A percentile compares a stretch with the other conserved stretches of the same genome.
Evolutionary conservation across 1,140 invertebrate genomes (phyloP).

Genomic region (Archivesica marissinica): DNA sequence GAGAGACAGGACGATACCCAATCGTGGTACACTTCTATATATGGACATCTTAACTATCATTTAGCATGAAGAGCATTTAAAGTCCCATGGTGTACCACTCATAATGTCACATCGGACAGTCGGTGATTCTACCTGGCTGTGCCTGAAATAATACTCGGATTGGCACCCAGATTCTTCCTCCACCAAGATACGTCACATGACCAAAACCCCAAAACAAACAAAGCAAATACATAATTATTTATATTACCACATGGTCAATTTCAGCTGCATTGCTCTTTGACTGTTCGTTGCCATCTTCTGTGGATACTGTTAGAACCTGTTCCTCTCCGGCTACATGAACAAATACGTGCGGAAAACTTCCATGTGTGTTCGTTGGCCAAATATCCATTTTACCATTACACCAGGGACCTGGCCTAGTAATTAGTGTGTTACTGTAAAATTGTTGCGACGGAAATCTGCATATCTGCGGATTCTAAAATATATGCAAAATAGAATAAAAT

Average conservation of each 20-base stretch:
- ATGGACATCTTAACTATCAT: too few relatives aligned
- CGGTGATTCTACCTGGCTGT: neutral
- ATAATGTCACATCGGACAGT: neutral
- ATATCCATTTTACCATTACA: constrained; percentile 54
- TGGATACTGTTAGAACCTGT: constrained; percentile 72
- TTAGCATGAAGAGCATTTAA: neutral
- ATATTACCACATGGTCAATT: constrained; percentile 73
- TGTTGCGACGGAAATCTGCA: constrained; percentile 75
- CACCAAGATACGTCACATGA: neutral
- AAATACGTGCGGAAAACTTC: constrained; percentile 70
- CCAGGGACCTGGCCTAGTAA: constrained; percentile 56
- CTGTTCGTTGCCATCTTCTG: constrained; percentile 78
- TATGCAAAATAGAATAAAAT: too few relatives aligned
- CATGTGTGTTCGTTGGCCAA: constrained; percentile 48
- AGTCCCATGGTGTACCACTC: neutral
- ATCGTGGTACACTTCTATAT: too few relatives aligned
- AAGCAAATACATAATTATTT: neutral
- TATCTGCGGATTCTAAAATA: constrained; percentile 73
- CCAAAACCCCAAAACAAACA: neutral
- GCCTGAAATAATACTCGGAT: neutral
- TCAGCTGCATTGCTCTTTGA: constrained; percentile 76
- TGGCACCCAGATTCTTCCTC: neutral
- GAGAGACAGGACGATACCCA: too few relatives aligned
- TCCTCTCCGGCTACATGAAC: constrained; percentile 78
- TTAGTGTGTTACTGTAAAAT: constrained; percentile 72